phyloP scores from a whole-genome alignment of 2,113 vertebrate genomes.

The Neodontobutis hainanensis region DNA sequence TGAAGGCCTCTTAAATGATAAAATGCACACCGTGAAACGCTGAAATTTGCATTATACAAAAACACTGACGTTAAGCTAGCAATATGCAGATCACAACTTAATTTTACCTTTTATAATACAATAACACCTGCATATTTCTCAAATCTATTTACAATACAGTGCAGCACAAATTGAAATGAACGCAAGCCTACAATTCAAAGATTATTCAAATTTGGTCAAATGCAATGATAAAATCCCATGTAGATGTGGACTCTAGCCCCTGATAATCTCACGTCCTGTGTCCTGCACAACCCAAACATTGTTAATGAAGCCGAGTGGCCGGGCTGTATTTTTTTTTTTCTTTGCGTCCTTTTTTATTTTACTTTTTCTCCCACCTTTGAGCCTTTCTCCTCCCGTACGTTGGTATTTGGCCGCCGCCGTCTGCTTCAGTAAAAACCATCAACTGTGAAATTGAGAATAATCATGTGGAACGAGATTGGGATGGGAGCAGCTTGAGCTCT shows the following conservation, averaged over 20 bases:
- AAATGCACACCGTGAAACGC: too few species aligned
- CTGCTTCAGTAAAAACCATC: slow-evolving; percentile 76
- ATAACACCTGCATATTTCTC: neutral
- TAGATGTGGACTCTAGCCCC: neutral
- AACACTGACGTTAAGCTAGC: too few species aligned
- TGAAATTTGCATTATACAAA: too few species aligned
- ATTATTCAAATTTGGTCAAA: neutral
- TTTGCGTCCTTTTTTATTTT: neutral
- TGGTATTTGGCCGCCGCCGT: slow-evolving; percentile 66
- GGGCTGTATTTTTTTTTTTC: slow-evolving; percentile 14
- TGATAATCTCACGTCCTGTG: neutral
- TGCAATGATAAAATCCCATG: neutral
- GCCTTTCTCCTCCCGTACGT: slow-evolving; percentile 53
- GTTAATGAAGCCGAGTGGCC: slow-evolving; percentile 51
- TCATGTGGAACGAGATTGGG: slow-evolving; percentile 78
- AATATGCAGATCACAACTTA: too few species aligned
- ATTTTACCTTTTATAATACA: too few species aligned
- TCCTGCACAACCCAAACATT: slow-evolving; percentile 33
- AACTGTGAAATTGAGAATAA: slow-evolving; percentile 82
- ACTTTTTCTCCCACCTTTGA: slow-evolving; percentile 50
- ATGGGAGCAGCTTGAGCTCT: slow-evolving; percentile 70
- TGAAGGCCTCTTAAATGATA: too few species aligned
- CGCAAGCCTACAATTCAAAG: neutral
- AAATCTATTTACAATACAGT: neutral
- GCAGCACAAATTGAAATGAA: neutral